phyloP scores from a whole-genome alignment of 2,113 vertebrate genomes.

The Rhea pennata region DNA sequence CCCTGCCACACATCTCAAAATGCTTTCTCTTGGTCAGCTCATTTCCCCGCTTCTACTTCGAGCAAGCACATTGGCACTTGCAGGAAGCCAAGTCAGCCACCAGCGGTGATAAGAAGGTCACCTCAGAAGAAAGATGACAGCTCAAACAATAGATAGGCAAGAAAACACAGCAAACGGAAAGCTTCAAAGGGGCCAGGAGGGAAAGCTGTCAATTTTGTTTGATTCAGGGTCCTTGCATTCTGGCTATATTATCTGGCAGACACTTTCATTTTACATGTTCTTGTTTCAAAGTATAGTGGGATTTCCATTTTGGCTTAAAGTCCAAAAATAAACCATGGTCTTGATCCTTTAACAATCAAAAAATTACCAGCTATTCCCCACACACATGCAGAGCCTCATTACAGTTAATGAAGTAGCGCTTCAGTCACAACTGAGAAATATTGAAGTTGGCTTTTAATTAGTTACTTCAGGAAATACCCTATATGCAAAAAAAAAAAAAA shows the following conservation, averaged over 20 bases:
- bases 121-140: neutral
- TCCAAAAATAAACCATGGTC: neutral
- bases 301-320: neutral
- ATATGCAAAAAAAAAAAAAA: neutral
- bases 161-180: neutral
- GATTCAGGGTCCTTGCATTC: neutral
- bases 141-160: neutral
- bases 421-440: neutral
- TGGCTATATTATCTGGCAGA: neutral
- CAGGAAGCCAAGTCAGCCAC: neutral
- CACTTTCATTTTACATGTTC: neutral
- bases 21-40: neutral
- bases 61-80: neutral
- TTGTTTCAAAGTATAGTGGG: neutral
- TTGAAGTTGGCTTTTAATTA: neutral
- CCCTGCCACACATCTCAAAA: neutral
- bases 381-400: fast-evolving
- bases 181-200: neutral
- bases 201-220: neutral
- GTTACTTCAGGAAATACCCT: neutral
- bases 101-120: neutral
- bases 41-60: neutral
- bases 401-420: neutral
- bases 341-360: neutral
- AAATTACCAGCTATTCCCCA: neutral